Evolutionary conservation across 2,888 invertebrate genomes (phyloP).

Genomic region (Ophion ellenae): DNA sequence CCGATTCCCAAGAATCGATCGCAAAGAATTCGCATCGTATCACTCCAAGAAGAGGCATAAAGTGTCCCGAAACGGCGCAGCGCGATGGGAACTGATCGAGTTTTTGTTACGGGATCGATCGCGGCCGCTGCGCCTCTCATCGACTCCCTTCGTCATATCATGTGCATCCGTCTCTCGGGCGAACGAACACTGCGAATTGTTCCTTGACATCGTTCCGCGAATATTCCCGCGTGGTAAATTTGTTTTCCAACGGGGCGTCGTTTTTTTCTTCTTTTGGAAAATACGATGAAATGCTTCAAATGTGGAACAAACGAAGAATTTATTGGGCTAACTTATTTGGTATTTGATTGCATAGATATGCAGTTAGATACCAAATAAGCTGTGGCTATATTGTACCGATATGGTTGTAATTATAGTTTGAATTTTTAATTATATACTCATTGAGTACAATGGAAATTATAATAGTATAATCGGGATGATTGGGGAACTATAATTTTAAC

Average conservation of each 20-base stretch:
- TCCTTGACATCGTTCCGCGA: not conserved
- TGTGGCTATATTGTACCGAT: not conserved
- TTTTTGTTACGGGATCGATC: conserved; percentile 29
- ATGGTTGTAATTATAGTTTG: not conserved
- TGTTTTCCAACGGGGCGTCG: not conserved
- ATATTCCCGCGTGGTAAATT: not conserved
- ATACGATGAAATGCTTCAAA: not conserved
- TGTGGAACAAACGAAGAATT: not conserved
- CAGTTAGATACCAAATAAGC: not conserved
- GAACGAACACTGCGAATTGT: not conserved
- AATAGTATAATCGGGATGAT: not conserved
- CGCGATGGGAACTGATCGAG: not conserved
- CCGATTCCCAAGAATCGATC: conserved; percentile 52
- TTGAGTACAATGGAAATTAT: not conserved
- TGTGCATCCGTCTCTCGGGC: not conserved
- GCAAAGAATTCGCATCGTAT: conserved; percentile 35
- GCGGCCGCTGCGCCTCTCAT: not conserved
- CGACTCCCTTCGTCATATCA: not conserved
- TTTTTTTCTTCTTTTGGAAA: not conserved
- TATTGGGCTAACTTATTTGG: not conserved
- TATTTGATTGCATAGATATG: not conserved
- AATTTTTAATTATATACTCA: no score
- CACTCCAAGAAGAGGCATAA: conserved; percentile 38
- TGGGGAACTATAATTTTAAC: not conserved
- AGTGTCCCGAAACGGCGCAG: conserved; percentile 30